Evolutionary conservation across 2,113 vertebrate species (phyloP).

Genomic region (Thunnus thynnus): DNA sequence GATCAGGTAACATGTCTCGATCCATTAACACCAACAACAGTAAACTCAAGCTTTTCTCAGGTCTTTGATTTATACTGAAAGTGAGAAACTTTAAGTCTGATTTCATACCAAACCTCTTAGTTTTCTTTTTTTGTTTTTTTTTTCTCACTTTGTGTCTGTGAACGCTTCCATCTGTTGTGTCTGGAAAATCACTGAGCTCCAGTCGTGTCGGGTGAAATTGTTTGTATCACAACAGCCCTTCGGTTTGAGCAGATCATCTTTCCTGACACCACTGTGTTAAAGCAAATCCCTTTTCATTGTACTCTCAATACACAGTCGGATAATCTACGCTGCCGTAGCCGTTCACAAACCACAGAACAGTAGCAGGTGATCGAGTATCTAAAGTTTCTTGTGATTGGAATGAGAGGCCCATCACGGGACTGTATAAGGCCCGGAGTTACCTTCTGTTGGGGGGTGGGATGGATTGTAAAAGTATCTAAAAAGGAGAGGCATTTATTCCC

Average conservation of each 20-base stretch:
- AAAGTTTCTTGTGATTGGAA: conserved; percentile 20
- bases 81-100: not conserved
- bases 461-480: conserved; percentile 74
- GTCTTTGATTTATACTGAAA: not conserved
- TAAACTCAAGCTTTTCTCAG: not conserved
- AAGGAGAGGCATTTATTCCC: conserved; percentile 70
- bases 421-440: conserved; percentile 19
- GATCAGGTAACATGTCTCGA: not conserved
- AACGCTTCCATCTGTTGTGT: not conserved
- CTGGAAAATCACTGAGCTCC: not conserved
- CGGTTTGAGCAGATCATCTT: too few species aligned
- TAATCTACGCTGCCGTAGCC: too few species aligned
- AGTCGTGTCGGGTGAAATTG: not conserved
- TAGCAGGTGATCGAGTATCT: conserved; percentile 3
- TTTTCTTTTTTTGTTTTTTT: too few species aligned
- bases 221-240: not conserved
- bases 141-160: too few species aligned
- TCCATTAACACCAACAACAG: not conserved
- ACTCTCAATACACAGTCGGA: not conserved
- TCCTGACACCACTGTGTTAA: too few species aligned
- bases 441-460: conserved; percentile 34
- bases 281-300: too few species aligned
- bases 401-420: conserved; percentile 24
- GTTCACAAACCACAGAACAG: not conserved
- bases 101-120: not conserved